Conservation (phyloP, 1,140 invertebrate species). For the Anoplolepis gracilipes region DNA sequence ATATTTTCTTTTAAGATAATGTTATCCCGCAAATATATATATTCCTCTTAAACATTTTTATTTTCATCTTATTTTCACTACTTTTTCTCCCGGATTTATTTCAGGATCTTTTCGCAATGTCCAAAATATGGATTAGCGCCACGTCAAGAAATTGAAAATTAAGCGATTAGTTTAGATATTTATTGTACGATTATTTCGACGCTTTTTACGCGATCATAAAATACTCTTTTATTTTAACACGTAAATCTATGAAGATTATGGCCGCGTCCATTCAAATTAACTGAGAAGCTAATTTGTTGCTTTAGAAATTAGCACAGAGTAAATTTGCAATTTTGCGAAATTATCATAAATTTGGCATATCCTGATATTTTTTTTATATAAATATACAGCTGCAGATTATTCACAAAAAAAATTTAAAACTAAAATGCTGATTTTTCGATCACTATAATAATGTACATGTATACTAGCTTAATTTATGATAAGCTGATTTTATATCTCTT, state of each 20-base stretch:
- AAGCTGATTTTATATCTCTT: constrained; percentile 50
- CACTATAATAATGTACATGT: background rate
- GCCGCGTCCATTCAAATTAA: constrained; percentile 1
- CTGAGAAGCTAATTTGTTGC: constrained; percentile 38
- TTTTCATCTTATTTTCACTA: background rate
- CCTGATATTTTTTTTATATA: constrained; percentile 11
- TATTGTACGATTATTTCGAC: background rate
- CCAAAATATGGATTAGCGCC: constrained; percentile 25
- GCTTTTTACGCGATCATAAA: constrained; percentile 32
- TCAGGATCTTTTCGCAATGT: constrained; percentile 15
- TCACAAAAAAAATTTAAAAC: background rate
- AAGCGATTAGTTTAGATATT: constrained; percentile 14
- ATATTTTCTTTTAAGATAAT: background rate
- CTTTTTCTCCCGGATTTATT: background rate
- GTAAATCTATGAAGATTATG: constrained; percentile 13
- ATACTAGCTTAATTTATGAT: constrained; percentile 37
- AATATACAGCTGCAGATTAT: constrained; percentile 7
- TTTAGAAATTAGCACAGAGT: background rate
- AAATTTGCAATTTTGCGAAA: constrained; percentile 5
- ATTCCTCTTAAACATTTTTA: background rate
- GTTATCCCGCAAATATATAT: background rate
- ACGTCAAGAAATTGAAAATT: background rate
- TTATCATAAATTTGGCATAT: background rate
- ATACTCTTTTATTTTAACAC: background rate
- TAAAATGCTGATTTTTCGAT: constrained; percentile 30